phyloP scores from a whole-genome alignment of 2,888 invertebrate genomes.

The Harpagoxenus sublaevis region DNA sequence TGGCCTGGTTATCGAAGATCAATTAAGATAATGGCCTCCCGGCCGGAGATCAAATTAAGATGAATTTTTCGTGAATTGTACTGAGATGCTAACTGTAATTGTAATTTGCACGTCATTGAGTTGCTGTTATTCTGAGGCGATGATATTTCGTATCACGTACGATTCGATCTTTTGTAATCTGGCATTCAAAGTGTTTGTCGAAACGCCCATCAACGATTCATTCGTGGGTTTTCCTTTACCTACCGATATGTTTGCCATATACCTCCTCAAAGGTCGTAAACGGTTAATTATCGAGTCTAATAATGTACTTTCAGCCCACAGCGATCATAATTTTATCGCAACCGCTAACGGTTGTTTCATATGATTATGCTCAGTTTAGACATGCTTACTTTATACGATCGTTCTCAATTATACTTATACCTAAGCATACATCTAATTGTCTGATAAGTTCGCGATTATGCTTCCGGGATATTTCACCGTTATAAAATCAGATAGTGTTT shows the following conservation, averaged over 20 bases:
- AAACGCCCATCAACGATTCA: constrained; percentile 44
- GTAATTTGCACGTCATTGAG: constrained; percentile 6
- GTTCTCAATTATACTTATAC: constrained; percentile 34
- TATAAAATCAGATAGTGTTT: constrained; percentile 5
- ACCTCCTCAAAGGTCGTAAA: constrained; percentile 18
- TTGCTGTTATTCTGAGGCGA: constrained; percentile 41
- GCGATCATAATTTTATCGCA: constrained; percentile 40
- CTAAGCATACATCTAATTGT: constrained; percentile 42
- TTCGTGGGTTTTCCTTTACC: background rate
- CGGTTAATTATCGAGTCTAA: constrained; percentile 49
- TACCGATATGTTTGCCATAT: constrained; percentile 15
- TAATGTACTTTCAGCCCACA: constrained; percentile 28
- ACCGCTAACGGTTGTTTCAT: constrained; percentile 43
- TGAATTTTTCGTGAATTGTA: constrained; percentile 59
- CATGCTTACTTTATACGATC: constrained; percentile 41
- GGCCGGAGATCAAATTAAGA: constrained; percentile 58
- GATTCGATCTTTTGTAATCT: constrained; percentile 30
- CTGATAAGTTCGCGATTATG: constrained; percentile 30
- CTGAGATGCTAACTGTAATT: constrained; percentile 65
- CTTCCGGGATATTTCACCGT: constrained; percentile 38
- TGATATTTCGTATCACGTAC: constrained; percentile 47
- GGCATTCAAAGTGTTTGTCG: constrained; percentile 40
- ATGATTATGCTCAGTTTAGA: constrained; percentile 36
- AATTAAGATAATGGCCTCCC: constrained; percentile 58
- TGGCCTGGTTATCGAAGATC: constrained; percentile 47